phyloP scores from a whole-genome alignment of 2,888 invertebrate genomes.

The Parnassius smintheus region DNA sequence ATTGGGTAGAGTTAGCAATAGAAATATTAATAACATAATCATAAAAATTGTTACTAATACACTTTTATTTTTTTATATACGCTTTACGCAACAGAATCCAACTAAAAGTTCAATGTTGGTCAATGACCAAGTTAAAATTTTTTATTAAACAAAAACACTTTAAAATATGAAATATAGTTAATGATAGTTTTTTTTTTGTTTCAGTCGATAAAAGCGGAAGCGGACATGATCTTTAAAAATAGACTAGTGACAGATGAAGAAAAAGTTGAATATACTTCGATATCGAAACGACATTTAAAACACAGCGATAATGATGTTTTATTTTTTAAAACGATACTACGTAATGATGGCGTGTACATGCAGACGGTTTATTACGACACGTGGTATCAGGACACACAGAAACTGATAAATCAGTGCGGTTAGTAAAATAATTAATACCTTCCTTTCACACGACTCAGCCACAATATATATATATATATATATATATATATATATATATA shows the following conservation, averaged over 20 bases:
- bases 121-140: too few species aligned
- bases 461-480: too few species aligned
- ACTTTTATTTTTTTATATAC: too few species aligned
- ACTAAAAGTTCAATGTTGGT: too few species aligned
- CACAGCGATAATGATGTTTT: slow-evolving; percentile 43
- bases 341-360: slow-evolving; percentile 61
- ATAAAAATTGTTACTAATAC: too few species aligned
- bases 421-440: slow-evolving; percentile 44
- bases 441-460: too few species aligned
- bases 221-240: slow-evolving; percentile 87
- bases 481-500: too few species aligned
- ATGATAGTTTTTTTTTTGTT: slow-evolving; percentile 9
- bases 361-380: slow-evolving; percentile 76
- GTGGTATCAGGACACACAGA: slow-evolving; percentile 83
- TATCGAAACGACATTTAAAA: slow-evolving; percentile 77
- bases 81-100: too few species aligned
- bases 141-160: too few species aligned
- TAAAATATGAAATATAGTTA: too few species aligned
- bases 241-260: slow-evolving; percentile 85
- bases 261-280: slow-evolving; percentile 82
- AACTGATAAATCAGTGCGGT: slow-evolving; percentile 85
- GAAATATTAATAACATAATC: too few species aligned
- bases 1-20: too few species aligned
- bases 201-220: slow-evolving; percentile 88
- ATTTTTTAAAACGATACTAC: slow-evolving; percentile 52